phyloP scores from a whole-genome alignment of 2,888 invertebrate genomes.

The Hyalella azteca region DNA sequence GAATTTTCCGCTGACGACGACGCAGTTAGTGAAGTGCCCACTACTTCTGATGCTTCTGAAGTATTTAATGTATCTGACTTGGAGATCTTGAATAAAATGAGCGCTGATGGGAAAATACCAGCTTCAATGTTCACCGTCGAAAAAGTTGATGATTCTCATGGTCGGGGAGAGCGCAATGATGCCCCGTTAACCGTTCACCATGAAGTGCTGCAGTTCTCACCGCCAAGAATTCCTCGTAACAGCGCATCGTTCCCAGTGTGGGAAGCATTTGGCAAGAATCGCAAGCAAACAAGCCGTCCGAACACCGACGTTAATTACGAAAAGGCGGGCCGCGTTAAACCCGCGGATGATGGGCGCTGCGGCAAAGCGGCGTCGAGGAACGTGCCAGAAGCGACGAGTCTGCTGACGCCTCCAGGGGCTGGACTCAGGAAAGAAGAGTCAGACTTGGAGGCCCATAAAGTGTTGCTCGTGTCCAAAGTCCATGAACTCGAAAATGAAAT shows the following conservation, averaged over 20 bases:
- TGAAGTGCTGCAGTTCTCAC: not conserved
- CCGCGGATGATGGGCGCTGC: not conserved
- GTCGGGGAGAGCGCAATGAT: not conserved
- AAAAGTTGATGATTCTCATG: not conserved
- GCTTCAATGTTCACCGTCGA: not conserved
- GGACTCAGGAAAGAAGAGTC: not conserved
- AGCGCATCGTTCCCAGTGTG: constrained; percentile 1
- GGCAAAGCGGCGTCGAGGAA: not conserved
- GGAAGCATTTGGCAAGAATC: not conserved
- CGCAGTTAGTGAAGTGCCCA: not conserved
- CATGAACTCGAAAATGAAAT: constrained; percentile 53
- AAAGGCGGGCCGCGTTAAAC: not conserved
- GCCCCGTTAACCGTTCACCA: not conserved
- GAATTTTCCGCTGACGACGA: constrained; percentile 12
- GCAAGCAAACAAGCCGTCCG: not conserved
- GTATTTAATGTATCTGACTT: constrained; percentile 29
- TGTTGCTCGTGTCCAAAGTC: constrained; percentile 50
- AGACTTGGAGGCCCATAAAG: constrained; percentile 48
- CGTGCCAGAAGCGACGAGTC: no score
- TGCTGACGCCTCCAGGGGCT: not conserved
- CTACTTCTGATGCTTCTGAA: constrained; percentile 21
- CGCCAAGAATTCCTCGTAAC: not conserved
- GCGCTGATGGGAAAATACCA: not conserved
- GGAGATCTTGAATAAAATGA: constrained; percentile 21
- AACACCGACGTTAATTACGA: not conserved